Evolutionary conservation across 2,888 invertebrate genomes (phyloP).

Genomic region (Kuschelorhynchus macadamiae): DNA sequence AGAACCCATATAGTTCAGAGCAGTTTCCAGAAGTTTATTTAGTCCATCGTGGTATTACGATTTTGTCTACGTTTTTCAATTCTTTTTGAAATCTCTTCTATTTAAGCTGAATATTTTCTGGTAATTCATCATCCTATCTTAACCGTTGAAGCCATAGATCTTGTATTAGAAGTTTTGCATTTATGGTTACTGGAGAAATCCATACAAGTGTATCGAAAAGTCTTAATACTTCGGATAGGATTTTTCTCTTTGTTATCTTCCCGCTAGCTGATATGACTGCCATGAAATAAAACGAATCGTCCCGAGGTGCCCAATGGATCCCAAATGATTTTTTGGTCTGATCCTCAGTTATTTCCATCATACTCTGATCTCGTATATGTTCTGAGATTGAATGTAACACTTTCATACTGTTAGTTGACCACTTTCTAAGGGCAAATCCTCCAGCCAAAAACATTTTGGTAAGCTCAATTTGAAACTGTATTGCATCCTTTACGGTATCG

Average conservation of each 20-base stretch:
- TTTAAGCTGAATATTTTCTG: too few species aligned
- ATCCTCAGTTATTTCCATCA: too few species aligned
- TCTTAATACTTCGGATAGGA: too few species aligned
- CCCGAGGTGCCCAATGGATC: not conserved
- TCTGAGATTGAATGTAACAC: not conserved
- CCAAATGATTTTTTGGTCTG: too few species aligned
- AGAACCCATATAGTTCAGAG: too few species aligned
- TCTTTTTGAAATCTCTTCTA: too few species aligned
- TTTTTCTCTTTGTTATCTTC: not conserved
- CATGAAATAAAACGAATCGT: not conserved
- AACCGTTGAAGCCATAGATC: not conserved
- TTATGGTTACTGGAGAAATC: not conserved
- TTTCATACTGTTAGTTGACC: not conserved
- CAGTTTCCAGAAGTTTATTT: too few species aligned
- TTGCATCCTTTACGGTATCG: not conserved
- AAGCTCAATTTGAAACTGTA: not conserved
- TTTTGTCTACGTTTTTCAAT: too few species aligned
- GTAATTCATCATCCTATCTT: too few species aligned
- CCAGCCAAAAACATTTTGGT: not conserved
- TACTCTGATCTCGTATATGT: not conserved
- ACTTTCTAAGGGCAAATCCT: not conserved
- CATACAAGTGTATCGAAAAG: not conserved
- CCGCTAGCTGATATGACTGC: not conserved
- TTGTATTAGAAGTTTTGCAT: slow-evolving; percentile 1
- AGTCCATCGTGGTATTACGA: too few species aligned